Evolutionary conservation across 1,140 invertebrate species (phyloP), one percentile per base, ranked within the genome.

Genomic region (Philopotamus ludificatus): DNA sequence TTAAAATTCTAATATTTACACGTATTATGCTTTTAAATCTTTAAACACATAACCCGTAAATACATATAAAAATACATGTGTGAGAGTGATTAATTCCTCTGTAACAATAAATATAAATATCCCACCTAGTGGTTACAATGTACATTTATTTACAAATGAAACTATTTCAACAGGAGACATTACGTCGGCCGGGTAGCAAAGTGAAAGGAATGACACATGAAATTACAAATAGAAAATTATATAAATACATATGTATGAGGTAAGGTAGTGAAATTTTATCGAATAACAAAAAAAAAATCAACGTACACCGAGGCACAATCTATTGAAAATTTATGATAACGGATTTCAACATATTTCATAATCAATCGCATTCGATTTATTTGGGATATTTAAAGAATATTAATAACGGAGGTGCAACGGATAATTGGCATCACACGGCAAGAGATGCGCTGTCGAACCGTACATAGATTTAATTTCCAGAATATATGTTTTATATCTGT

Each of bases 21-120:
- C 57, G 57, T 47, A 42, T 18, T 49, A 60, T 60, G 42, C 15
- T n/a, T 60, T 60, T 60, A 47, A 60, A 60, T 47, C 23, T 60
- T 60, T 60, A 47, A 60, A 60, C 57, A 60, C 57, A 60, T 60
- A 60, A 60, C 57, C 57, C 57, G 57, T 60, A 60, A 60, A 60
- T 60, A 60, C 41, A 60, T 60, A 60, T 60, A 60, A 60, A 60
- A 60, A 60, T 60, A 60, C 57, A 60, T 49, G 42, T 60, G 44
- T 60, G 57, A 39, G 16, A 60, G 21, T 60, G 57, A 60, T 47
- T 60, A 60, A 47, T 60, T 60, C 47, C 57, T 60, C 57, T 60
- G 57, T 60, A 60, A 60, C 57, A 60, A 60, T 60, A 60, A 60
- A 60, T 60, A 60, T 60, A 60, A 60, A 60, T 60, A 60, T 60